These are phyloP conservation scores for Sinocyclocheilus maitianheensis DNA, from an alignment of 2,113 vertebrate species.

Conservation along the genomic window DNA sequence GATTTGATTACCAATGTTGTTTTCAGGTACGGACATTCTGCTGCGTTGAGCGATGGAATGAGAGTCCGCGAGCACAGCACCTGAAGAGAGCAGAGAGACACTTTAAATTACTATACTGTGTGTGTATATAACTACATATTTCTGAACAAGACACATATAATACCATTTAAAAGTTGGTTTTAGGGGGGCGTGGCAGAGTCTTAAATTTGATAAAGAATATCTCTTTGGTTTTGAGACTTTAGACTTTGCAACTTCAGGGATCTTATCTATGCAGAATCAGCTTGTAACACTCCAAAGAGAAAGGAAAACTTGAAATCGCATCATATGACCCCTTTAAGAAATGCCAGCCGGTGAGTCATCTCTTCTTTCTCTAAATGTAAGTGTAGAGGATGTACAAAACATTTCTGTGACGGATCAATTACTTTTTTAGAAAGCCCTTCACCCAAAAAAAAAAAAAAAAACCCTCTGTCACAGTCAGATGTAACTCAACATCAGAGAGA, in stretches of 20 bases:
- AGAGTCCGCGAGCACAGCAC: neutral
- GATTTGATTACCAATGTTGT: slow-evolving; percentile 34
- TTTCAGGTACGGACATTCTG: slow-evolving; percentile 20
- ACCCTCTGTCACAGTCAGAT: neutral
- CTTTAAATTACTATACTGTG: neutral
- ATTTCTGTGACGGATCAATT: neutral
- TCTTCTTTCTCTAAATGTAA: neutral
- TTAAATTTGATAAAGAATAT: too few species aligned
- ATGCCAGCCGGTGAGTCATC: neutral
- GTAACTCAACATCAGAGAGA: neutral
- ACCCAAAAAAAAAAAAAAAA: neutral
- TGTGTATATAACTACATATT: neutral
- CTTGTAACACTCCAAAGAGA: too few species aligned
- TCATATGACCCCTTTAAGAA: neutral
- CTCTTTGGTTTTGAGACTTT: too few species aligned
- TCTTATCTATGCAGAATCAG: too few species aligned
- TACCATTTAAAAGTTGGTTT: neutral
- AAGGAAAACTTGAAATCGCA: too few species aligned
- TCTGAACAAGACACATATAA: neutral
- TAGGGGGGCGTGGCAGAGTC: too few species aligned
- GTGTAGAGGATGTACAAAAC: neutral
- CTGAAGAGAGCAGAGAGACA: neutral
- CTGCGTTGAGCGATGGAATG: neutral
- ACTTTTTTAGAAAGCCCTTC: neutral
- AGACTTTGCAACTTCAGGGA: too few species aligned